Evolutionary conservation across 1,140 invertebrate genomes (phyloP).

Genomic region (Caenorhabditis briggsae): DNA sequence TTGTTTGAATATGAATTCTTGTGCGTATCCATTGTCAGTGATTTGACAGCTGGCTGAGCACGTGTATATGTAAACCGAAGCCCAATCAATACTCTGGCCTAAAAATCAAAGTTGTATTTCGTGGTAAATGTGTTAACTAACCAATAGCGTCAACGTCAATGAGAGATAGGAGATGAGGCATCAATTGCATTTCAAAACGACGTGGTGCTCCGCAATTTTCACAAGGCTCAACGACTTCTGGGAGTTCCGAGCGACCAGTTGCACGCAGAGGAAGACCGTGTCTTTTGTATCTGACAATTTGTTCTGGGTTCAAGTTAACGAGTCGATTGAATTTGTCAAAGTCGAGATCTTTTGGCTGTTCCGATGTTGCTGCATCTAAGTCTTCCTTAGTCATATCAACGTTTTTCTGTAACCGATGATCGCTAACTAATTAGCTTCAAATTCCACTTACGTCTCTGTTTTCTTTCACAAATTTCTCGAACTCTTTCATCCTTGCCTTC

Average conservation of each 20-base stretch:
- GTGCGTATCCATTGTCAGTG: slow-evolving; percentile 82
- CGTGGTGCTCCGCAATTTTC: slow-evolving; percentile 84
- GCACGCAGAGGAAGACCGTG: slow-evolving; percentile 77
- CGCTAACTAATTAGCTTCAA: background rate
- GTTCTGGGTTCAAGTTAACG: slow-evolving; percentile 67
- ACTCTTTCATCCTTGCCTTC: slow-evolving; percentile 31
- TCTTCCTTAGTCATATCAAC: slow-evolving; percentile 61
- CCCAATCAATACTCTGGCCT: slow-evolving; percentile 86
- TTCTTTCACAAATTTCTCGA: slow-evolving; percentile 61
- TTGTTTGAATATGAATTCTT: slow-evolving; percentile 90
- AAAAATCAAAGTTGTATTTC: background rate
- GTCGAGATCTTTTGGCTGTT: slow-evolving; percentile 62
- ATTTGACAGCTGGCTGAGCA: slow-evolving; percentile 85
- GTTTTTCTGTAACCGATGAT: slow-evolving; percentile 60
- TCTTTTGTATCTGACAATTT: slow-evolving; percentile 86
- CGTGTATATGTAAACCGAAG: slow-evolving; percentile 87
- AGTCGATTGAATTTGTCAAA: slow-evolving; percentile 61
- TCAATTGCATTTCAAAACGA: slow-evolving; percentile 92
- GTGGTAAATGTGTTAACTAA: slow-evolving; percentile 72
- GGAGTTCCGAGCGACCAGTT: slow-evolving; percentile 70
- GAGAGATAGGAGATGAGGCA: slow-evolving; percentile 89
- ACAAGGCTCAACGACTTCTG: slow-evolving; percentile 84
- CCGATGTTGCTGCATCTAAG: slow-evolving; percentile 51
- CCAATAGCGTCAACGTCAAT: slow-evolving; percentile 82
- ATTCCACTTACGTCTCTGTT: slow-evolving; percentile 55